phyloP scores from a whole-genome alignment of 2,888 invertebrate genomes.

The Caenorhabditis doughertyi region DNA sequence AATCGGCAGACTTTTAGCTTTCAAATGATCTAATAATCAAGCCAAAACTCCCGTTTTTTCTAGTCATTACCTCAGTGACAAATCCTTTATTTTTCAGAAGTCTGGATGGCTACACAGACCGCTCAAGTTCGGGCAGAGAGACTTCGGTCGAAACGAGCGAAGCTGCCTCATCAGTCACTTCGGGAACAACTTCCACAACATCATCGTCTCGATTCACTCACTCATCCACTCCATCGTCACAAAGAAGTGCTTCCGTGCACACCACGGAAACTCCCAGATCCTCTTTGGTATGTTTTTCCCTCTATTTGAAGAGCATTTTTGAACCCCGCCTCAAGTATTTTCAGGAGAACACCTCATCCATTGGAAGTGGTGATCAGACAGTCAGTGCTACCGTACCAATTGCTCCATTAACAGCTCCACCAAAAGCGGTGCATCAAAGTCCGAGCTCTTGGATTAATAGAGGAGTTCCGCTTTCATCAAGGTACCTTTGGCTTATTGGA shows the following conservation, averaged over 20 bases:
- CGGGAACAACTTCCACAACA: background rate
- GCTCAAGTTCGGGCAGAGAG: conserved; percentile 50
- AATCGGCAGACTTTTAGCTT: too few relatives aligned
- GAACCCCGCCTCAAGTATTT: conserved; percentile 16
- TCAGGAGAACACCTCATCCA: conserved; percentile 52
- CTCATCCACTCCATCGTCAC: conserved; percentile 39
- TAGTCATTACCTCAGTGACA: background rate
- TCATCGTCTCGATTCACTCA: conserved; percentile 42
- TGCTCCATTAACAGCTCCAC: conserved; percentile 49
- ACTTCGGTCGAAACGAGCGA: conserved; percentile 40
- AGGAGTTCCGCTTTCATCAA: conserved; percentile 67
- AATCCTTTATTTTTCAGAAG: conserved; percentile 54
- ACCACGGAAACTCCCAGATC: conserved; percentile 42
- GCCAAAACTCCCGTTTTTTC: too few relatives aligned
- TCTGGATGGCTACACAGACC: conserved; percentile 48
- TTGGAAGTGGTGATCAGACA: conserved; percentile 64
- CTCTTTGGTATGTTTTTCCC: conserved; percentile 38
- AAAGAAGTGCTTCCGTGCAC: conserved; percentile 52
- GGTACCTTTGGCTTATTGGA: conserved; percentile 31
- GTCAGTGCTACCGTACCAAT: conserved; percentile 68
- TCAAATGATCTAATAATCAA: too few relatives aligned
- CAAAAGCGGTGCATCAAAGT: conserved; percentile 66
- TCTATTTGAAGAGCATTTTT: background rate
- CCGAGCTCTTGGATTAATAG: conserved; percentile 73
- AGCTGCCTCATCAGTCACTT: conserved; percentile 30